phyloP scores from a whole-genome alignment of 2,888 invertebrate genomes.

The Glaucopsyche alexis region DNA sequence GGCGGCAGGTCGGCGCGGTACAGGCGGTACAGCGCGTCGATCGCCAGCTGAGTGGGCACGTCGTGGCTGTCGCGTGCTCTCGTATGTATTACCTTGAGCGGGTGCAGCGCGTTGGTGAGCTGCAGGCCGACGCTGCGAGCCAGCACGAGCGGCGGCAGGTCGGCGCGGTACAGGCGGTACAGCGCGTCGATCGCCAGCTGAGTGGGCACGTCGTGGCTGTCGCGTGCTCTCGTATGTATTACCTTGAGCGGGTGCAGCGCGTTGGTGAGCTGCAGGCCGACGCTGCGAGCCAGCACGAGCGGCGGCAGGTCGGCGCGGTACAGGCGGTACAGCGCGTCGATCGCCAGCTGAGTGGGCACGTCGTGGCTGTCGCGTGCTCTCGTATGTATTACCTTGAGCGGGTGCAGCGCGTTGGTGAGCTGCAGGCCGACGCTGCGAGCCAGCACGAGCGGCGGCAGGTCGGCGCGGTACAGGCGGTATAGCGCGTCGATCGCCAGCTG shows the following conservation, averaged over 20 bases:
- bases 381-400: conserved; percentile 89
- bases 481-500: conserved; percentile 93
- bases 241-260: conserved; percentile 88
- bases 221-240: conserved; percentile 91
- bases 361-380: conserved; percentile 93
- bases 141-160: conserved; percentile 87
- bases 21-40: conserved; percentile 92
- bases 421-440: conserved; percentile 90
- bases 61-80: conserved; percentile 91
- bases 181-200: conserved; percentile 93
- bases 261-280: conserved; percentile 90
- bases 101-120: conserved; percentile 86
- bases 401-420: conserved; percentile 86
- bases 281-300: conserved; percentile 87
- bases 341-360: conserved; percentile 91
- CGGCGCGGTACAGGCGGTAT: conserved; percentile 89
- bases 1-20: conserved; percentile 88
- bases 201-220: conserved; percentile 93
- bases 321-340: conserved; percentile 92
- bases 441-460: conserved; percentile 87
- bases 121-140: conserved; percentile 90
- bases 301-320: conserved; percentile 88
- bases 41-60: conserved; percentile 91
- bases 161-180: conserved; percentile 89
- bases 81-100: conserved; percentile 89